Base-by-base conservation (phyloP, 2,113 vertebrate genomes). In the Leuciscus idus region DNA sequence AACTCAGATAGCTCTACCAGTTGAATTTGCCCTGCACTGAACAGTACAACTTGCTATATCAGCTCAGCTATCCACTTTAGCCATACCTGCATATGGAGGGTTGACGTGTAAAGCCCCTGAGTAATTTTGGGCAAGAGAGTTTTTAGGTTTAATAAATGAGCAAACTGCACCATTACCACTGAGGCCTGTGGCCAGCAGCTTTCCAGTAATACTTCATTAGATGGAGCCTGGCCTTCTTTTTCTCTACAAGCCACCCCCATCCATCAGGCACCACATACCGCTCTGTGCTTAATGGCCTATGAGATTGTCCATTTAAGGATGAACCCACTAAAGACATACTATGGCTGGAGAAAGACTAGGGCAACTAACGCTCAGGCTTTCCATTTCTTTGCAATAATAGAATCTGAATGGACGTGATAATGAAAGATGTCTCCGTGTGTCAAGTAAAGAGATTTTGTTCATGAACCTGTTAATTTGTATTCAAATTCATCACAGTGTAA, bases 141-240 rank as follows among this genome's bases (percentile, higher is more conserved):
- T 83, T 85, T 81, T 33, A 50, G 66, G 28, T 76, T 70, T 84
- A 36, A 85, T 74, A 83, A 80, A 46, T 77, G 28, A n/a, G 28
- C 33, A 61, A 82, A 52, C 23, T 2, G 2, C 28, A 86, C 61
- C 39, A 59, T 72, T 28, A 72, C 36, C 72, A 75, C 77, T 90
- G 91, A 86, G 75, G 52, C 57, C 86, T 70, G 59, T 52, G 64
- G 73, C 61, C 48, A 62, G 61, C 81, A 84, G 88, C 87, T 85
- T 92, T 90, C 89, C 85, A 90, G 91, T 86, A 92, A 87, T 91
- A 92, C 89, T 88, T 93, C 89, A 92, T 91, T 91, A 92, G 88
- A 88, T 82, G 88, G 84, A 86, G 83, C 39, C 88, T 88, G 84
- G 83, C 90, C 81, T 70, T 86, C n/a, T 84, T 86, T 92, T 86